Evolutionary conservation across 2,888 invertebrate species (phyloP), one percentile per base, ranked within the genome.

Genomic region (Sinhomidia bicolor): DNA sequence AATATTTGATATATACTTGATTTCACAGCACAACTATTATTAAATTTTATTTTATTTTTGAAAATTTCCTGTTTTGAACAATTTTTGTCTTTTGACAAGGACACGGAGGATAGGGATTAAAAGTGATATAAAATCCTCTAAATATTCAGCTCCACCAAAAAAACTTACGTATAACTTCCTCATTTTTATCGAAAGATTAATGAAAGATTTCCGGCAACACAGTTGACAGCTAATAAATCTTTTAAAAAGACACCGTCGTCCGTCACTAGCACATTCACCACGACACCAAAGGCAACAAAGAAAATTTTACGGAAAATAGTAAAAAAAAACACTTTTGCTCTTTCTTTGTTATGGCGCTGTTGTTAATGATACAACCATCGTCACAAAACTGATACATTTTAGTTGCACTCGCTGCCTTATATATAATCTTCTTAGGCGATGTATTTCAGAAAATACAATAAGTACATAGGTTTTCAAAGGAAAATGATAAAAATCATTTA

Each of bases 151-250:
- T 71, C 44, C 44, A 71, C 44, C 5, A 23, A n/a, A 17, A 74
- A 20, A 60, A 85, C 89, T 89, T 89, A 89, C 89, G 85, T 62
- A 47, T 51, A 81, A 74, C 85, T 89, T 89, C 85, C 85, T 68
- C 89, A 89, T 89, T 65, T 68, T 79, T 17, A 32, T 36, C 5
- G 26, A 51, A 47, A 82, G n/a, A 47, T 76, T 60, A 51, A 17
- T 74, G 80, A 41, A 81, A 86, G 20, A 29, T 57, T 81, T 60
- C 74, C 62, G 80, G 60, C 26, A 71, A 54, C 60, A 47, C 12
- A 17, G 26, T 47, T n/a, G 41, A n/a, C 47, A 65, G 81, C 81
- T 47, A 47, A 65, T 81, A 32, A 62, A 44, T n/a, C 20, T 44
- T 23, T 0, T 12, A 5, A 65, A 26, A 5, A 60, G 17, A 57